Evolutionary conservation across 2,797 vertebrate species (phyloP).

Genomic region (Sebastes steindachneri): DNA sequence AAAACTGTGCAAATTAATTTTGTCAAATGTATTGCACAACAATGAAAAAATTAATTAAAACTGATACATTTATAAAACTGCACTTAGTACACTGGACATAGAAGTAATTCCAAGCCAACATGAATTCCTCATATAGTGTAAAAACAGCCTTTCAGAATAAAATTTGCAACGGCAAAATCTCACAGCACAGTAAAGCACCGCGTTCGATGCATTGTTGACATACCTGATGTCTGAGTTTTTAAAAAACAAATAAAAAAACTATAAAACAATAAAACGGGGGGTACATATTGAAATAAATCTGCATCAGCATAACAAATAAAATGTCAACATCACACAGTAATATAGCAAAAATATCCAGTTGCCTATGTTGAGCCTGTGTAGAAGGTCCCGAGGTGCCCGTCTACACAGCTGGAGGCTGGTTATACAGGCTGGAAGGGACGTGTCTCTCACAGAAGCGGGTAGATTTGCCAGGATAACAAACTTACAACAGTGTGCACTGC

Average conservation of each 20-base stretch:
- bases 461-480: constrained; percentile 81
- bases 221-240: constrained; percentile 81
- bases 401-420: constrained; percentile 68
- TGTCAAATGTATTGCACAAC: constrained; percentile 78
- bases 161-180: constrained; percentile 68
- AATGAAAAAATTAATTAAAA: constrained; percentile 64
- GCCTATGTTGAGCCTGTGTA: constrained; percentile 61
- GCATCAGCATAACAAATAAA: constrained; percentile 69
- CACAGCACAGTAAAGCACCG: constrained; percentile 72
- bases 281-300: constrained; percentile 54
- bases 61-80: constrained; percentile 62
- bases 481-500: constrained; percentile 68
- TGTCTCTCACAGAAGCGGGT: constrained; percentile 72
- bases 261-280: constrained; percentile 57
- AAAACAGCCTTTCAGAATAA: constrained; percentile 47
- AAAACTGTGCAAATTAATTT: constrained; percentile 75
- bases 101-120: constrained; percentile 54
- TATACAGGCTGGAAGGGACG: constrained; percentile 70
- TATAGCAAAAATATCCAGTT: constrained; percentile 76
- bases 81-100: constrained; percentile 55
- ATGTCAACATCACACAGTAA: constrained; percentile 72
- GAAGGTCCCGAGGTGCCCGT: constrained; percentile 56
- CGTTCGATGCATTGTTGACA: constrained; percentile 77
- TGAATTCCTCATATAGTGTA: constrained; percentile 39
- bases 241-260: constrained; percentile 41